Evolutionary conservation across 2,113 vertebrate genomes (phyloP).

Genomic region (Piaya cayana): DNA sequence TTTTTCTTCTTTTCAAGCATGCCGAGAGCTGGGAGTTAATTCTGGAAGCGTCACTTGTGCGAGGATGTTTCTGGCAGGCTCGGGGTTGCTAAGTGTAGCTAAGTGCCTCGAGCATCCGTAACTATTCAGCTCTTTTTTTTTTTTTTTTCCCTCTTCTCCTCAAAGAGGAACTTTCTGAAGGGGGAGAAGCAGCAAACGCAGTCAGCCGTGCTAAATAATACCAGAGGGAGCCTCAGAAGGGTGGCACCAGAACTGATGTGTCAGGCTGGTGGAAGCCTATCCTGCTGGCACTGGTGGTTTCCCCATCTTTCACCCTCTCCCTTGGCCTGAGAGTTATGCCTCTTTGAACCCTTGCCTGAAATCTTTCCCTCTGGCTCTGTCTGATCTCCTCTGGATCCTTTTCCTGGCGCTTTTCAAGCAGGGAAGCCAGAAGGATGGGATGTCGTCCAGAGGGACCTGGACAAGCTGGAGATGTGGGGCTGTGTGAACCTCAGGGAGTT

Average conservation of each 20-base stretch:
- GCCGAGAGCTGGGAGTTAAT: constrained; percentile 38
- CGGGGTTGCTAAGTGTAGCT: constrained; percentile 62
- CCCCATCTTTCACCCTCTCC: not conserved
- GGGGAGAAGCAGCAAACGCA: not conserved
- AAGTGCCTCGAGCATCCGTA: constrained; percentile 55
- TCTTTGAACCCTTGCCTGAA: not conserved
- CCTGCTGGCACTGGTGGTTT: not conserved
- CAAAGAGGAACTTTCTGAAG: constrained; percentile 30
- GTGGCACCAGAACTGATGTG: not conserved
- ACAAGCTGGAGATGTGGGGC: too few species aligned
- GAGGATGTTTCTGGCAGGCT: constrained; percentile 57
- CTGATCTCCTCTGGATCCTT: not conserved
- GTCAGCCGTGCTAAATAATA: constrained; percentile 12
- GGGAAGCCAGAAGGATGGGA: not conserved
- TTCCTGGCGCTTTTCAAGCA: not conserved
- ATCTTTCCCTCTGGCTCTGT: not conserved
- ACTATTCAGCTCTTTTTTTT: not conserved
- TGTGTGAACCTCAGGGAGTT: too few species aligned
- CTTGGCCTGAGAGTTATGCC: too few species aligned
- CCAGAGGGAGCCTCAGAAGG: not conserved
- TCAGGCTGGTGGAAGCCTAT: not conserved
- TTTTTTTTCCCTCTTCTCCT: not conserved
- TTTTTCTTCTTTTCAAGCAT: not conserved
- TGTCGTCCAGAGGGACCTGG: too few species aligned
- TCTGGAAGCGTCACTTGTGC: constrained; percentile 32